These are phyloP conservation scores for Bombyx huttoni DNA, from an alignment of 2,888 invertebrate species.

Conservation along the genomic window DNA sequence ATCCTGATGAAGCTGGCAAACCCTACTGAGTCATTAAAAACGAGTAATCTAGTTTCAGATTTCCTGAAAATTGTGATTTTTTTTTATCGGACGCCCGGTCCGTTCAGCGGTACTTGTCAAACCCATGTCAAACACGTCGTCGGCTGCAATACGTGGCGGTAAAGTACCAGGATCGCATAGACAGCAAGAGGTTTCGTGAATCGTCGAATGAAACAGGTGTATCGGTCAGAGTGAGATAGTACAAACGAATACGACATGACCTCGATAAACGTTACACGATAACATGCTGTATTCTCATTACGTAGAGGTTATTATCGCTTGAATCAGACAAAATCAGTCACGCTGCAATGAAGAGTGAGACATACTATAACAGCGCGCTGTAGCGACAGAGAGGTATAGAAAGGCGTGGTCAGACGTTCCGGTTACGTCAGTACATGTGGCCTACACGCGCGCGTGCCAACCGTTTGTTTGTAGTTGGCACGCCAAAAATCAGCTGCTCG, in stretches of 20 bases:
- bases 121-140: constrained; percentile 60
- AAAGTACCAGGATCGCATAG: constrained; percentile 64
- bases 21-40: no score
- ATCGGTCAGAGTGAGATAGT: constrained; percentile 26
- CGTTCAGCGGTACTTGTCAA: constrained; percentile 54
- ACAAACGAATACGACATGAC: constrained; percentile 15
- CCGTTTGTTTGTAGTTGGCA: constrained; percentile 47
- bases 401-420: constrained; percentile 38
- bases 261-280: constrained; percentile 15
- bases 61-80: background rate
- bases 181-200: constrained; percentile 23
- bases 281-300: constrained; percentile 19
- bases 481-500: constrained; percentile 64
- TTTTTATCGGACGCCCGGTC: constrained; percentile 9
- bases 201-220: constrained; percentile 25
- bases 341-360: constrained; percentile 44
- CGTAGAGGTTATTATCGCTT: constrained; percentile 19
- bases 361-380: constrained; percentile 13
- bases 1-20: no score
- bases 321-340: constrained; percentile 28
- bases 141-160: constrained; percentile 69
- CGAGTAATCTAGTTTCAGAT: no score
- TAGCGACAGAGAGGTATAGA: constrained; percentile 30
- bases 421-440: constrained; percentile 58
- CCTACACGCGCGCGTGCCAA: constrained; percentile 34